Percentiles rank a stretch among this genome's conserved stretches.
phyloP scores from a whole-genome alignment of 2,797 vertebrate species.

The Chelon labrosus region DNA sequence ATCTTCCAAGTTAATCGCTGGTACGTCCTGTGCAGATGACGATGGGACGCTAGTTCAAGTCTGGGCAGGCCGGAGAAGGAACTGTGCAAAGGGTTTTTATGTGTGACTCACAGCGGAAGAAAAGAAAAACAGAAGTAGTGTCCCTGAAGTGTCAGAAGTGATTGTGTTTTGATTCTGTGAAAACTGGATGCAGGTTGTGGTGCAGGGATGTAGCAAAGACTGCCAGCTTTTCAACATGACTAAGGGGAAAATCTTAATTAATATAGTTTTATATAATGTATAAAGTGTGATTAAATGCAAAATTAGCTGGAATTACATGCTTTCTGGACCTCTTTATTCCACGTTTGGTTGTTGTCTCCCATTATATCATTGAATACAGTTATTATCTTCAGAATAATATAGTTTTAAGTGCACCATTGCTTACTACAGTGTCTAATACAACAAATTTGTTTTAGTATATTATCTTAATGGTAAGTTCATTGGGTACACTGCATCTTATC shows the following conservation, averaged over 20 bases:
- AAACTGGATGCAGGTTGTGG: conserved; percentile 6
- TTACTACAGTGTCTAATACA: no score
- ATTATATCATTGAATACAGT: no score
- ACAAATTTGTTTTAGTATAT: no score
- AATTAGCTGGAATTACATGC: no score
- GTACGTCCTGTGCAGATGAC: conserved; percentile 24
- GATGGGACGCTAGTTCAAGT: conserved; percentile 49
- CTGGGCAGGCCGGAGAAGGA: conserved; percentile 57
- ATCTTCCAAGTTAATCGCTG: conserved; percentile 27
- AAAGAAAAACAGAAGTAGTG: conserved; percentile 13
- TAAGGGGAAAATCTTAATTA: conserved; percentile 8
- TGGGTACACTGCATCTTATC: no score
- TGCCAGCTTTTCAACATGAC: conserved; percentile 7
- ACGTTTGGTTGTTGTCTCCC: background rate
- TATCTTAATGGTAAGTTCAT: no score
- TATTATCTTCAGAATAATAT: no score
- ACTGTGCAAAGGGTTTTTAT: conserved; percentile 37
- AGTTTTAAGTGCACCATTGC: no score
- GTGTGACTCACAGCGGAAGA: conserved; percentile 30
- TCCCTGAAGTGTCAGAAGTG: conserved; percentile 25
- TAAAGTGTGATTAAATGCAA: no score
- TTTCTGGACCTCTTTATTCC: no score
- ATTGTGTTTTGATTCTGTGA: conserved; percentile 10
- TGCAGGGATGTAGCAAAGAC: background rate
- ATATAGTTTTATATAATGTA: background rate